Percentiles rank a stretch among this genome's conserved stretches.
Conservation (phyloP, 1,140 invertebrate species). For the Oscheius sp. region DNA sequence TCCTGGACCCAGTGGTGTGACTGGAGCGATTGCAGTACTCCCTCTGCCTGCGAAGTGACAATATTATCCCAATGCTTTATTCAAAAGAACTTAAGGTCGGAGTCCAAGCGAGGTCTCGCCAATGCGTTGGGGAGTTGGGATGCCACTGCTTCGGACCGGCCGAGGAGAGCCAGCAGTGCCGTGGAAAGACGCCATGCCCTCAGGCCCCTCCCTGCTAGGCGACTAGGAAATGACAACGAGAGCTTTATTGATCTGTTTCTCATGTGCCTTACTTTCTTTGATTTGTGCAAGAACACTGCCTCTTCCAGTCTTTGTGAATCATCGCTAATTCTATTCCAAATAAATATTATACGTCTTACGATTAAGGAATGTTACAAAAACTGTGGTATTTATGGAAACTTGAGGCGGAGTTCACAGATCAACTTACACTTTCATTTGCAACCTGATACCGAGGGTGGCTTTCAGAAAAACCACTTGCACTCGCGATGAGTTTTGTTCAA, state of each 20-base stretch:
- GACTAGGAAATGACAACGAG: not conserved
- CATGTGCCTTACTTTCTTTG: too few relatives aligned
- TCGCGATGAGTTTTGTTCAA: too few relatives aligned
- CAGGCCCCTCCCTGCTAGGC: slow-evolving; percentile 27
- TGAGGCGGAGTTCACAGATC: too few relatives aligned
- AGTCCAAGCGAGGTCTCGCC: slow-evolving; percentile 29
- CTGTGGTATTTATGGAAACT: too few relatives aligned
- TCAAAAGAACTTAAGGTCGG: slow-evolving; percentile 21
- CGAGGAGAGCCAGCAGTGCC: slow-evolving; percentile 33
- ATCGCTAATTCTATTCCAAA: too few relatives aligned
- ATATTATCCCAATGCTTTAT: not conserved
- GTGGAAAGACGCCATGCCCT: slow-evolving; percentile 28
- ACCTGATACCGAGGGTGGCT: too few relatives aligned
- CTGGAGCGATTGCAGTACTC: slow-evolving; percentile 30
- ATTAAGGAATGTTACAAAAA: too few relatives aligned
- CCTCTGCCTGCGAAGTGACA: slow-evolving; percentile 17
- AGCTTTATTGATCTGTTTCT: not conserved
- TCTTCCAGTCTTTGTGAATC: too few relatives aligned
- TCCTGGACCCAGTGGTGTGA: slow-evolving; percentile 29
- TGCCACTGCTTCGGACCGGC: slow-evolving; percentile 37
- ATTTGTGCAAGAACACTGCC: too few relatives aligned
- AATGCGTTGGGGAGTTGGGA: slow-evolving; percentile 41
- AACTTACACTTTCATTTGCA: too few relatives aligned
- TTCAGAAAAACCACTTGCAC: too few relatives aligned
- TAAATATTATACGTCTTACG: too few relatives aligned